Evolutionary conservation across 2,797 vertebrate species (phyloP).

Genomic region (Pseudocheirus occidentalis): DNA sequence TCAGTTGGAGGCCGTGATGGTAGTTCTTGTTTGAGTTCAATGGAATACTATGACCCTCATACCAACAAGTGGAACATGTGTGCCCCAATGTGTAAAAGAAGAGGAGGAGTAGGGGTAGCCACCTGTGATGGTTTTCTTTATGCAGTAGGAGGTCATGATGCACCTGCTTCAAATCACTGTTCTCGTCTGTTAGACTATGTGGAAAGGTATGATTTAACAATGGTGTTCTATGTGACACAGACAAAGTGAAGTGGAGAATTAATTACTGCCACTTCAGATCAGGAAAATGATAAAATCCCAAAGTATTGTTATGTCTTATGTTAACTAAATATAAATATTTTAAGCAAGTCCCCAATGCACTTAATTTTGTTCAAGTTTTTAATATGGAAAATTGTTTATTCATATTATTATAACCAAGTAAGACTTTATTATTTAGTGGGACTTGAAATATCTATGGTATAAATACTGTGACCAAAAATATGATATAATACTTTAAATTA

Average conservation of each 20-base stretch:
- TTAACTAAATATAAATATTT: neutral
- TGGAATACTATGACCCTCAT: constrained; percentile 88
- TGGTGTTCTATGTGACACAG: neutral
- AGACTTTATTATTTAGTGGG: neutral
- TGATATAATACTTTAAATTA: neutral
- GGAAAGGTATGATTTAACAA: constrained; percentile 82
- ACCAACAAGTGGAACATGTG: constrained; percentile 89
- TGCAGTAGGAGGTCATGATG: constrained; percentile 87
- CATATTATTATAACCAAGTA: neutral
- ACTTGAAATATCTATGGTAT: neutral
- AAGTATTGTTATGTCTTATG: neutral
- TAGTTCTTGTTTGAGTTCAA: constrained; percentile 88
- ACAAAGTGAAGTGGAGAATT: neutral
- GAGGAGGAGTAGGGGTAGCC: constrained; percentile 88
- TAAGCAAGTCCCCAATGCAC: neutral
- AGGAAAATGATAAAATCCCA: neutral
- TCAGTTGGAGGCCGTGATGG: constrained; percentile 88
- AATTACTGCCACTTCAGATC: neutral
- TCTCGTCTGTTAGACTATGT: constrained; percentile 87
- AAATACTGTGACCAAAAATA: neutral
- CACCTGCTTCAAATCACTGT: constrained; percentile 88
- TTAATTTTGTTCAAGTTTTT: neutral
- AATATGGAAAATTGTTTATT: neutral
- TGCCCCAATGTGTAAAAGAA: constrained; percentile 88
- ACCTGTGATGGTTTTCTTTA: constrained; percentile 88